Percentiles rank a stretch among this genome's conserved stretches.
phyloP scores from a whole-genome alignment of 2,113 vertebrate species.

The Passer montanus region DNA sequence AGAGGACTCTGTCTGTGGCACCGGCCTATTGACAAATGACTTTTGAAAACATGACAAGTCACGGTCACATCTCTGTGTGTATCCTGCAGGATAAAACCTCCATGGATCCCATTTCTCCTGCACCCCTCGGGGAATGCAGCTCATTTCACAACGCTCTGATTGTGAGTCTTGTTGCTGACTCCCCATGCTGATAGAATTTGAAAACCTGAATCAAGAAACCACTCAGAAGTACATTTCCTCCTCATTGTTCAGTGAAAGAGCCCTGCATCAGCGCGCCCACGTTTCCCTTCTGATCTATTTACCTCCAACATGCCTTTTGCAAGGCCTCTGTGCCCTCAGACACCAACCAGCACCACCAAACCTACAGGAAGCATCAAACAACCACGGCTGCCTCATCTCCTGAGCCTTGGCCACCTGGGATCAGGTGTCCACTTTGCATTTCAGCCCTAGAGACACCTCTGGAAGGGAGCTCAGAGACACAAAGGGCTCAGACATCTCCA shows the following conservation, averaged over 20 bases:
- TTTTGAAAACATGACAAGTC: background rate
- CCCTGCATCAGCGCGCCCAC: background rate
- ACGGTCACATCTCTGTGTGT: background rate
- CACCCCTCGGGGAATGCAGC: background rate
- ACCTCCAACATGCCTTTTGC: background rate
- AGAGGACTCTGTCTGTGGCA: background rate
- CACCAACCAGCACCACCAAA: background rate
- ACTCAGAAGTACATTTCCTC: background rate
- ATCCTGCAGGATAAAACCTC: background rate
- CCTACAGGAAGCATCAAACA: background rate
- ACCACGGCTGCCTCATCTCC: rapidly evolving
- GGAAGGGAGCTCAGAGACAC: background rate
- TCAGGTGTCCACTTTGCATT: background rate
- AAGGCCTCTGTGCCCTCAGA: background rate
- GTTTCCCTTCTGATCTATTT: background rate
- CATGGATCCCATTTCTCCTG: background rate
- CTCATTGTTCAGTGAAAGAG: background rate
- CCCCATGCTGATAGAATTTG: background rate
- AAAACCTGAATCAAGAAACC: background rate
- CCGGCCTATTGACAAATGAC: background rate
- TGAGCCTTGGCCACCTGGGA: background rate
- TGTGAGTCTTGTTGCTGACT: background rate
- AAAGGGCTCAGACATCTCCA: background rate
- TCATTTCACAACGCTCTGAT: background rate
- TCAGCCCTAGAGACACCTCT: background rate